phyloP scores from a whole-genome alignment of 2,888 invertebrate genomes.

The Neocrepidodera transversa region DNA sequence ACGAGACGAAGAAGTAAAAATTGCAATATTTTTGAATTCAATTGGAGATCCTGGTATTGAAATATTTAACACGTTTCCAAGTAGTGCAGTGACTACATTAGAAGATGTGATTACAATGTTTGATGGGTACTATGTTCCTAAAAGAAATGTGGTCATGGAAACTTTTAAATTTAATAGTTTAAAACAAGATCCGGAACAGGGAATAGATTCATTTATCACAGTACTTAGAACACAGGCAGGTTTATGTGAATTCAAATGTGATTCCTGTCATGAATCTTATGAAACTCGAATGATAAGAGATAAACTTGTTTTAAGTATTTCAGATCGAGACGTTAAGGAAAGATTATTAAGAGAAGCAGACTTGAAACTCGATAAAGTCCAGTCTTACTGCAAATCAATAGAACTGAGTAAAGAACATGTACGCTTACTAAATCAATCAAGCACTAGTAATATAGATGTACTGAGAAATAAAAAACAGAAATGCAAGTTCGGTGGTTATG shows the following conservation, averaged over 20 bases:
- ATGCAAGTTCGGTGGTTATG: not conserved
- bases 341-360: constrained; percentile 1
- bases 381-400: not conserved
- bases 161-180: not conserved
- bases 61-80: not conserved
- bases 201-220: constrained; percentile 1
- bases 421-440: not conserved
- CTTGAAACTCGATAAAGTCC: not conserved
- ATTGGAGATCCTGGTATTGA: constrained; percentile 2
- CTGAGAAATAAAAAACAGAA: not conserved
- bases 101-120: too few species aligned
- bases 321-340: not conserved
- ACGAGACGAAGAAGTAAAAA: not conserved
- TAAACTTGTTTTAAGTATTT: not conserved
- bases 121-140: not conserved
- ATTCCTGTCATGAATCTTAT: not conserved
- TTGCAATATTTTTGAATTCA: not conserved
- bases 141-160: not conserved
- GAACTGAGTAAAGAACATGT: not conserved
- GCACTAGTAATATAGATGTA: not conserved
- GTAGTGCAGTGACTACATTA: not conserved
- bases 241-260: not conserved
- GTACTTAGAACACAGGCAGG: not conserved
- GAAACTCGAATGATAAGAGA: constrained; percentile 2
- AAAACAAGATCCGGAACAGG: not conserved